phyloP scores from a whole-genome alignment of 2,797 vertebrate genomes.

The Mus caroli region DNA sequence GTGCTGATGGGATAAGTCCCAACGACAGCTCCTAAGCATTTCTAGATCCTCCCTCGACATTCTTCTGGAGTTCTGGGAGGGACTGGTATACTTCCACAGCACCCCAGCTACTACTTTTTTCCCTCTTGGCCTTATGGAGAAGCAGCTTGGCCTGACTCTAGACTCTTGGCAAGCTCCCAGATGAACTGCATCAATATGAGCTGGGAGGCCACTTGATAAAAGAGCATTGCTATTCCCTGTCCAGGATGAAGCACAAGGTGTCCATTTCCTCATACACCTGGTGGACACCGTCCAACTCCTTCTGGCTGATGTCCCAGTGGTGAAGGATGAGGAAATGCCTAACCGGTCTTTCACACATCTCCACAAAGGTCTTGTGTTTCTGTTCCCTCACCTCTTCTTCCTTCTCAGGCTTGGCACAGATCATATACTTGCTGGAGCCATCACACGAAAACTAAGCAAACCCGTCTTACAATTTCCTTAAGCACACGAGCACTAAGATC shows the following conservation, averaged over 20 bases:
- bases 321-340: slow-evolving; percentile 94
- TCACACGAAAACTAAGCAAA: slow-evolving; percentile 86
- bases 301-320: slow-evolving; percentile 96
- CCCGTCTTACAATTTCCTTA: neutral
- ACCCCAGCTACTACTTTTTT: slow-evolving; percentile 93
- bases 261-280: slow-evolving; percentile 95
- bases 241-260: slow-evolving; percentile 93
- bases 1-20: slow-evolving; percentile 86
- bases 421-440: slow-evolving; percentile 95
- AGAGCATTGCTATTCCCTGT: slow-evolving; percentile 95
- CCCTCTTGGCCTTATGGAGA: slow-evolving; percentile 93
- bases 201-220: slow-evolving; percentile 96
- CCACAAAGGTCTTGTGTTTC: slow-evolving; percentile 93
- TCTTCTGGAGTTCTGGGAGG: slow-evolving; percentile 84
- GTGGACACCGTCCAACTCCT: slow-evolving; percentile 93
- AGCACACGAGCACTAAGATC: slow-evolving; percentile 74
- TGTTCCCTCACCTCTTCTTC: slow-evolving; percentile 93
- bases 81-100: slow-evolving; percentile 93
- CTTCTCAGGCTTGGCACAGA: slow-evolving; percentile 91
- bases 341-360: slow-evolving; percentile 91
- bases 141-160: slow-evolving; percentile 90
- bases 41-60: neutral
- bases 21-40: neutral
- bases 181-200: slow-evolving; percentile 96
- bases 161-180: slow-evolving; percentile 92